These are phyloP conservation scores for Mizuhopecten yessoensis DNA, from an alignment of 1,140 invertebrate species.

Conservation along the genomic window DNA sequence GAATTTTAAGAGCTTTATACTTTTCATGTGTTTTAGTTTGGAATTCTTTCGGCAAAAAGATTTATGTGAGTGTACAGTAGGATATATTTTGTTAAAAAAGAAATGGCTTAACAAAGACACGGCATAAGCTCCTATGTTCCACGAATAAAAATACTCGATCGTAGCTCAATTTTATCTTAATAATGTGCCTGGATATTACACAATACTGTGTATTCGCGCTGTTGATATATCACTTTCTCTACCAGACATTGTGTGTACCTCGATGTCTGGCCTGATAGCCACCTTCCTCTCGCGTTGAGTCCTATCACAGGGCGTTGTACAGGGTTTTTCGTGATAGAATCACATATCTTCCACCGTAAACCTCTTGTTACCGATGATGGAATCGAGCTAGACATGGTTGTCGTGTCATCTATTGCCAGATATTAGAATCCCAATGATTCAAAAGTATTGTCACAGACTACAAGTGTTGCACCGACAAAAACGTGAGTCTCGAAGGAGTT, in stretches of 20 bases:
- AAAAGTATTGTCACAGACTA: background rate
- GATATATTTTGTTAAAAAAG: no score
- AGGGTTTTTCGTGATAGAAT: background rate
- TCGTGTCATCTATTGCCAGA: background rate
- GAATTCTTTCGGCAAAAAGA: no score
- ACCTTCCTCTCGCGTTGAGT: background rate
- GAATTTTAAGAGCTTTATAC: no score
- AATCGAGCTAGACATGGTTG: background rate
- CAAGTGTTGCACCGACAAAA: background rate
- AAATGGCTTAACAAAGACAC: no score
- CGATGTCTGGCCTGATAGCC: background rate
- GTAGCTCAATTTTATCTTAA: no score
- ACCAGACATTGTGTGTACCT: background rate
- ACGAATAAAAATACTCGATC: no score
- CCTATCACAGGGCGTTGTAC: background rate
- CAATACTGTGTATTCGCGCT: background rate
- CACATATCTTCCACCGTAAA: background rate
- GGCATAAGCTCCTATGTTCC: no score
- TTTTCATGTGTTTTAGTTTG: no score
- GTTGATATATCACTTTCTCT: background rate
- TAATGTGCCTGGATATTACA: background rate
- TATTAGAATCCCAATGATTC: background rate
- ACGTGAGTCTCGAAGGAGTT: no score
- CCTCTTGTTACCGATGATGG: background rate
- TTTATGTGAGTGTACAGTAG: no score